Base-by-base conservation (phyloP, 2,113 vertebrate species). In the Cephalopholis sonnerati region DNA sequence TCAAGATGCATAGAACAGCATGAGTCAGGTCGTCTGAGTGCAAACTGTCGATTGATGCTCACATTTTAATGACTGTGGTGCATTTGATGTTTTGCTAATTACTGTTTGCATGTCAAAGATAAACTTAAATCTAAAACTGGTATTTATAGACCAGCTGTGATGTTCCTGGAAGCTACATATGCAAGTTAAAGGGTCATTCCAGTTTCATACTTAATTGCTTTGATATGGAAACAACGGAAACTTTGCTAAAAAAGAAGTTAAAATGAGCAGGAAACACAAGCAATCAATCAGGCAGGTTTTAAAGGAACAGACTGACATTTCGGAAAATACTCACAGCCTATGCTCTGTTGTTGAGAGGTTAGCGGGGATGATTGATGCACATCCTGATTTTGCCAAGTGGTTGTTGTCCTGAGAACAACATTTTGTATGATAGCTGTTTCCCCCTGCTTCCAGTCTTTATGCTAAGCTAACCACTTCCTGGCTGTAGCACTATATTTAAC, bases 21-120 rank as follows among this genome's bases (percentile, higher is more conserved):
- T 53, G 54, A 70, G 17, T 53, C 44, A 51, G 51, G 54, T 77
- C 53, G 20, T 48, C 29, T 69, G 51, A 48, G 41, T 24, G 20
- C 57, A 48, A 53, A 50, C 57, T 41, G 78, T 24, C 12, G 10
- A 62, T 2, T 16, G n/a, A 58, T 44, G 58, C 62, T 27, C 59
- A 55, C 20, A 24, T 54, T 54, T 61, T 71, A 63, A 70, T 17
- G 50, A 41, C 74, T 46, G 8, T 4, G 63, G 54, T 25, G 12
- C 54, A 41, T 39, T 32, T 48, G 39, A 48, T 48, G 20, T 51
- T 29, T 53, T 5, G 59, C 59, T 41, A 39, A 64, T 32, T 22
- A 2, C 20, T 48, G 63, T 25, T 66, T 48, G 57, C 51, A 39
- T 7, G 4, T 46, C 29, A 0, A 58, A 24, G 18, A 57, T 32